phyloP scores from a whole-genome alignment of 2,797 vertebrate species.

The Silurus aristotelis region DNA sequence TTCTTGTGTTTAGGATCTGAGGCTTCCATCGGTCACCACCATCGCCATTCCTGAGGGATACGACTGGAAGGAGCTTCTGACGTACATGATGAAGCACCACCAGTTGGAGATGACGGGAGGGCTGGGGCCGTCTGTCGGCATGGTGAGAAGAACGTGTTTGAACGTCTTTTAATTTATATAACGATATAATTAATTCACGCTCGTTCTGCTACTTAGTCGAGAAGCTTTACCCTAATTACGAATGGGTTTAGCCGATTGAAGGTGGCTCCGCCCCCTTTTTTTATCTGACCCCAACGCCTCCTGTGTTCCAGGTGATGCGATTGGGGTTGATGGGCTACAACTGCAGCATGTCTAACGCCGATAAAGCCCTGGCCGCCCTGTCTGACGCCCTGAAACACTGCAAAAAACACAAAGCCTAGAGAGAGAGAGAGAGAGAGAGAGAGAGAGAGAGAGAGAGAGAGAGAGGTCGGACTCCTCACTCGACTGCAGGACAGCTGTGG shows the following conservation, averaged over 20 bases:
- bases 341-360: conserved; percentile 82
- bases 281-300: too few species aligned
- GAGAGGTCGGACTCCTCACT: background rate
- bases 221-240: too few species aligned
- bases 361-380: conserved; percentile 78
- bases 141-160: conserved; percentile 73
- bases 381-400: conserved; percentile 82
- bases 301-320: conserved; percentile 81
- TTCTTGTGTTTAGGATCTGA: conserved; percentile 72
- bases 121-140: conserved; percentile 85
- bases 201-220: too few species aligned
- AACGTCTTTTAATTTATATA: too few species aligned
- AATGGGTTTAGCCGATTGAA: background rate
- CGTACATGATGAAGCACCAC: conserved; percentile 83
- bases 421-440: too few species aligned
- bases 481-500: background rate
- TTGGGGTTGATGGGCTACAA: conserved; percentile 95
- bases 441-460: too few species aligned
- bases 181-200: too few species aligned
- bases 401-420: conserved; percentile 78
- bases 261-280: background rate
- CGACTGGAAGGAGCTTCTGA: conserved; percentile 83
- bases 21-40: conserved; percentile 90
- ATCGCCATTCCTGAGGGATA: conserved; percentile 84
- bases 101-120: conserved; percentile 88